Evolutionary conservation across 2,797 vertebrate species (phyloP).

Genomic region (Lacerta bilineata): DNA sequence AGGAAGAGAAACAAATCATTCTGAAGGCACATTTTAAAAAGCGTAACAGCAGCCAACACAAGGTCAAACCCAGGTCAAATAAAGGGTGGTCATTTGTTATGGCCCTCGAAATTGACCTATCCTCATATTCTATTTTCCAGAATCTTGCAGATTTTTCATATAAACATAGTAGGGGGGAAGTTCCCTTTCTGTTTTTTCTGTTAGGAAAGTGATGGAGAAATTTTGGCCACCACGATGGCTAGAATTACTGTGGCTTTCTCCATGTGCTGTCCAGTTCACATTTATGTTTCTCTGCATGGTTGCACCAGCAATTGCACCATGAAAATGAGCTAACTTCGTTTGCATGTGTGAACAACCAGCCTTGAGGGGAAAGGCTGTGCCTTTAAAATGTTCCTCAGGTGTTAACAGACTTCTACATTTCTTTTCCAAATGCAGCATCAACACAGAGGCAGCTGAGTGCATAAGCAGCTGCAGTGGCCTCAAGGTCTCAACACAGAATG

Average conservation of each 20-base stretch:
- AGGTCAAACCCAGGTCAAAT: neutral
- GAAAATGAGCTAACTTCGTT: neutral
- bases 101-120: neutral
- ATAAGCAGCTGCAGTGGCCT: conserved; percentile 18
- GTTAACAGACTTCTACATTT: conserved; percentile 16
- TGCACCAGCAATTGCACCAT: neutral
- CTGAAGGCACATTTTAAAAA: neutral
- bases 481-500: neutral
- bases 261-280: neutral
- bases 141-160: neutral
- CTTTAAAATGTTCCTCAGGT: neutral
- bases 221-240: neutral
- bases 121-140: neutral
- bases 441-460: conserved; percentile 10
- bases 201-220: no score
- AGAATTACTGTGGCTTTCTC: neutral
- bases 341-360: neutral
- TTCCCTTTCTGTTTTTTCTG: neutral
- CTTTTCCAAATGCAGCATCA: neutral
- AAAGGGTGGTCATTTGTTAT: neutral
- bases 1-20: neutral
- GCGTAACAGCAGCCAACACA: neutral
- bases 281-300: neutral
- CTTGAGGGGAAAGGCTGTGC: neutral
- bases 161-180: neutral